Percentiles rank a stretch among this genome's conserved stretches.
Conservation (phyloP, 2,888 invertebrate species). For the Cheilosia vernalis region DNA sequence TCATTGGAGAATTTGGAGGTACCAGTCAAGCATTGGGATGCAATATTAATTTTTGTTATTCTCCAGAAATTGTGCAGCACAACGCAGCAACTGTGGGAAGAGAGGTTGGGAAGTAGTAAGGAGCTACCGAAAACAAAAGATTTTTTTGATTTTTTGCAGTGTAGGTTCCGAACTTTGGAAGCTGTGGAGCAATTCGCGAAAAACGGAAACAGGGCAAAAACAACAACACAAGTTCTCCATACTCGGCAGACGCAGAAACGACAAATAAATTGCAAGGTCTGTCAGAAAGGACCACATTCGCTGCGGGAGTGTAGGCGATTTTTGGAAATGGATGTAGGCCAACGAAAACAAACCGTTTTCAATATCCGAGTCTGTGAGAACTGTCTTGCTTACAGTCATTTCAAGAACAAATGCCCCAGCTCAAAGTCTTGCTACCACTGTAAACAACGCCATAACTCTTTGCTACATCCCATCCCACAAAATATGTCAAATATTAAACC, state of each 20-base stretch:
- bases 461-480: too few relatives aligned
- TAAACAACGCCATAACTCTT: too few relatives aligned
- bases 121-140: not conserved
- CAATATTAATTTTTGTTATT: not conserved
- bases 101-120: not conserved
- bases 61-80: not conserved
- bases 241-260: not conserved
- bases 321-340: not conserved
- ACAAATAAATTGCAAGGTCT: not conserved
- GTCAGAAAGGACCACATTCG: not conserved
- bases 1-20: not conserved
- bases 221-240: not conserved
- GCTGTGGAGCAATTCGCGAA: not conserved
- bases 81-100: not conserved
- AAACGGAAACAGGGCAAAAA: not conserved
- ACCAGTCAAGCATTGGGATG: too few relatives aligned
- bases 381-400: conserved; percentile 1
- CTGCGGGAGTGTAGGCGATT: not conserved
- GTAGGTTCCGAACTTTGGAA: not conserved
- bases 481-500: not conserved
- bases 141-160: not conserved
- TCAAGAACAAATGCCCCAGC: not conserved
- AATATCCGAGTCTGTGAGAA: not conserved
- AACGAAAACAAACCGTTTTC: not conserved
- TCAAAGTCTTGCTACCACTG: conserved; percentile 1